Evolutionary conservation across 2,888 invertebrate species (phyloP), one percentile per base, ranked within the genome.

Genomic region (Harpalus rufipes): DNA sequence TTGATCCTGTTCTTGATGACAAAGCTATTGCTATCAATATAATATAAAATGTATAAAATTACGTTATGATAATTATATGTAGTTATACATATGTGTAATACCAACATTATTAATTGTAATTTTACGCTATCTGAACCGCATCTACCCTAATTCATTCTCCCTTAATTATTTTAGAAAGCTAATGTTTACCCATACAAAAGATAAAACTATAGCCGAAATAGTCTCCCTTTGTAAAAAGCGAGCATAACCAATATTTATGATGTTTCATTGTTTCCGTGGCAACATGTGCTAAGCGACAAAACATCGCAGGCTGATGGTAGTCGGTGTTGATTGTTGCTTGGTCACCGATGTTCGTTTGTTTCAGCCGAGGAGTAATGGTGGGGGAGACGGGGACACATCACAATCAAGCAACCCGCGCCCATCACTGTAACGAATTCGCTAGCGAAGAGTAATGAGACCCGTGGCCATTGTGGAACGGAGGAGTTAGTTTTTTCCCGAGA

Each of bases 341-440:
- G 82, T 82, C 82, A 82, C 58, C 32, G 39, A 72, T 72, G 72
- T 72, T 39, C 72, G 56, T 65, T 82, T 76, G 76, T 76, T 51
- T 51, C 76, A 44, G 8, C 18, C 16, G 44, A 51, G 18, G 18
- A 18, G 21, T n/a, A 51, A 21, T 44, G 51, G 7, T 8, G 18
- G 51, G 44, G 76, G 25, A 18, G 18, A 16, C 12, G 18, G 61
- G 41, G 12, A 1, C 44, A 51, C 44, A 51, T 51, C 44, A 58
- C 83, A 83, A 76, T 83, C 83, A 83, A 72, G 39, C 68, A 82
- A 56, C 82, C 21, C 82, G 32, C 16, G 58, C 76, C 59, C 74
- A 83, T 74, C 83, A 83, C 59, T 83, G 83, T 83, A 83, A 83
- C 83, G 83, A 83, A 83, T 83, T 83, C 41, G 61, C 58, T 74